Evolutionary conservation across 2,888 invertebrate species (phyloP), one percentile per base, ranked within the genome.

Genomic region (Oscheius myriophilus): DNA sequence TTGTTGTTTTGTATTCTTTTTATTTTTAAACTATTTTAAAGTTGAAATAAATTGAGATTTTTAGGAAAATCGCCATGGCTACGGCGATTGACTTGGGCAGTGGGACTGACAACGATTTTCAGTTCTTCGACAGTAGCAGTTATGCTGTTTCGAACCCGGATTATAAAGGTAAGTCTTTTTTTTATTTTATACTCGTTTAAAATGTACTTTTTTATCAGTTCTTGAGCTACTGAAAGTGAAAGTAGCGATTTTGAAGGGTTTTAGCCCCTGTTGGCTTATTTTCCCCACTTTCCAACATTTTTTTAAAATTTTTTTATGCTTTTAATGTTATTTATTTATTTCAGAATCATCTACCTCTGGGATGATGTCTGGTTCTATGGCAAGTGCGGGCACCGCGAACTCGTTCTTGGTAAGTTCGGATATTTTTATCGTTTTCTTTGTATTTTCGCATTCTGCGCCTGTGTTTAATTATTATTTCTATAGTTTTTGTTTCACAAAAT

Each of bases 111-210:
- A 25, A 16, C 16, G 61, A 61, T 7, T 61, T 61, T 49, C 61
- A 61, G 39, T 61, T 61, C 26, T 61, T 49, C 18, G 61, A 61
- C 49, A 61, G 61, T 39, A 61, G 61, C 26, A 46, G 18, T 16
- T 61, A 61, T 39, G 49, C 46, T 33, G 18, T 26, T 26, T 25
- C 61, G 14, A 49, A 61, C 49, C 25, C 21, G n/a, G 61, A 33
- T 16, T 61, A 49, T 46, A 39, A 61, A 21, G 46, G 61, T 61
- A 59, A 46, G 33, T n/a, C 6, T 55, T 26, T 39, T 55, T 33
- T 21, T 55, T 14, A 21, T 14, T 21, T n/a, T n/a, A 14, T 23
- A 7, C 23, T 52, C 21, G 4, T n/a, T 14, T 52, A 52, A n/a
- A 52, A 33, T 33, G 33, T n/a, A n/a, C n/a, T n/a, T n/a, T n/a